Evolutionary conservation across 2,888 invertebrate species (phyloP).

Genomic region (Leptinotarsa rubiginosa): DNA sequence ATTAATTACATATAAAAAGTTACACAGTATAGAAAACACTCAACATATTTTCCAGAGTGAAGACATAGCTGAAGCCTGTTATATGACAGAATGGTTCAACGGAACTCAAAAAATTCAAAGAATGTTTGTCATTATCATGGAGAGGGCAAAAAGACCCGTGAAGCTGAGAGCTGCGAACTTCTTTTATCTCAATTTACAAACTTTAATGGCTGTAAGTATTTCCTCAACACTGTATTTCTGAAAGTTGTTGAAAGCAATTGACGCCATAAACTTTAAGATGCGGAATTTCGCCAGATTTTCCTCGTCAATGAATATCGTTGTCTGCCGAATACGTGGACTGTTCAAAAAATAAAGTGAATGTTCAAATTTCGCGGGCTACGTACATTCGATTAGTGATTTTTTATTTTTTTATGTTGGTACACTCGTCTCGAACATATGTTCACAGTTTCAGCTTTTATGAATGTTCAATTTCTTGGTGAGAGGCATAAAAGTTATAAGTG

Average conservation of each 20-base stretch:
- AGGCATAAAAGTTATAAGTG: too few relatives aligned
- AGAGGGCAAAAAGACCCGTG: constrained; percentile 46
- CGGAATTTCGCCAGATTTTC: background rate
- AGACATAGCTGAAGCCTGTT: constrained; percentile 43
- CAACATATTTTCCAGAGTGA: constrained; percentile 42
- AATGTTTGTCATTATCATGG: constrained; percentile 46
- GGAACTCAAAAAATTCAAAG: constrained; percentile 39
- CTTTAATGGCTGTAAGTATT: constrained; percentile 46
- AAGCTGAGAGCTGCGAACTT: constrained; percentile 42
- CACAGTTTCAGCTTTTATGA: too few relatives aligned
- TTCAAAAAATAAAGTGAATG: too few relatives aligned
- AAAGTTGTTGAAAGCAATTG: background rate
- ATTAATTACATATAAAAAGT: too few relatives aligned
- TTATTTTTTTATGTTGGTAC: too few relatives aligned
- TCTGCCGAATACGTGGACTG: too few relatives aligned
- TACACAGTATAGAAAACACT: background rate
- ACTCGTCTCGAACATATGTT: too few relatives aligned
- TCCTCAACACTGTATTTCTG: background rate
- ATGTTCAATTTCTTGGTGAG: too few relatives aligned
- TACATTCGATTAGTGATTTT: too few relatives aligned
- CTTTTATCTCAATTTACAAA: constrained; percentile 46
- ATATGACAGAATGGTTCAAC: constrained; percentile 46
- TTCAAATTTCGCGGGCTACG: too few relatives aligned
- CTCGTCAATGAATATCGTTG: too few relatives aligned
- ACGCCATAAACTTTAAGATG: background rate